These are phyloP conservation scores for Bostrychus sinensis DNA, from an alignment of 2,113 vertebrate genomes.

Conservation along the genomic window DNA sequence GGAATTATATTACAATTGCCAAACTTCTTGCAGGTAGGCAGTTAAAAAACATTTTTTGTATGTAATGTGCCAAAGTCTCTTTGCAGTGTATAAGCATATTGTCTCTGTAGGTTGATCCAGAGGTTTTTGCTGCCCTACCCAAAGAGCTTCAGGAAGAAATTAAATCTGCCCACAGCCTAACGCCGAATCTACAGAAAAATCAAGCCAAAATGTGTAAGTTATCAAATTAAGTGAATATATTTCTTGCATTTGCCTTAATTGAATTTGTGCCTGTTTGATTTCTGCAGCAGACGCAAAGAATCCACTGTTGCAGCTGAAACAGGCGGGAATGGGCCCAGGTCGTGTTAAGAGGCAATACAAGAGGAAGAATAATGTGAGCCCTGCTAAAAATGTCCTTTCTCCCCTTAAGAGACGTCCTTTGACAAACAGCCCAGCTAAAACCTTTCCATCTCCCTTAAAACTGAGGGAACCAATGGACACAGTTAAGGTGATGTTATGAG, in stretches of 20 bases:
- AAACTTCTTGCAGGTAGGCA: conserved; percentile 91
- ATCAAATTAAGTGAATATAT: not conserved
- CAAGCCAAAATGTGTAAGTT: conserved; percentile 68
- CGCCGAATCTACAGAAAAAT: conserved; percentile 68
- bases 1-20: conserved; percentile 93
- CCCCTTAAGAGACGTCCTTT: conserved; percentile 84
- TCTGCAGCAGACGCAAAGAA: conserved; percentile 84
- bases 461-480: conserved; percentile 69
- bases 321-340: conserved; percentile 58
- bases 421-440: conserved; percentile 83
- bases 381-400: conserved; percentile 84
- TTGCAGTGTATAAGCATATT: not conserved
- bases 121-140: conserved; percentile 94
- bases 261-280: conserved; percentile 1
- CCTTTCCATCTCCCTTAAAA: conserved; percentile 78
- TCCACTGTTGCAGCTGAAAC: conserved; percentile 84
- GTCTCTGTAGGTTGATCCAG: conserved; percentile 89
- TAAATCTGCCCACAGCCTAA: conserved; percentile 87
- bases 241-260: not conserved
- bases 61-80: not conserved
- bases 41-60: not conserved
- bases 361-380: conserved; percentile 83
- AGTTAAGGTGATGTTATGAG: conserved; percentile 78
- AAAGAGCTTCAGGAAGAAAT: conserved; percentile 93
- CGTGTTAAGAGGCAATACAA: conserved; percentile 87